phyloP scores from a whole-genome alignment of 2,888 invertebrate species.

The Autographa gamma region DNA sequence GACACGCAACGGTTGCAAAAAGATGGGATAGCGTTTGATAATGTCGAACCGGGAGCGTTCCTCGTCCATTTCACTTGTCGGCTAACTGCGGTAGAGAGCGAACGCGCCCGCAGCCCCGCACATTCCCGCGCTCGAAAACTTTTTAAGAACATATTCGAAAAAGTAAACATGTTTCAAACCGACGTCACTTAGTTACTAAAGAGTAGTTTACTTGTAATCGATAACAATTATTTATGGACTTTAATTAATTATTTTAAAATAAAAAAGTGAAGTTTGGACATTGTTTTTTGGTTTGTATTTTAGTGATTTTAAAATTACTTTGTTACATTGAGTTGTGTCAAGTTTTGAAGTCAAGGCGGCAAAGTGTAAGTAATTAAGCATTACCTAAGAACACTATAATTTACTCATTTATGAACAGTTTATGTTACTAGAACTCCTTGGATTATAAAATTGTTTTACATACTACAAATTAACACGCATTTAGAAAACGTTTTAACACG shows the following conservation, averaged over 20 bases:
- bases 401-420: slow-evolving; percentile 43
- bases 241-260: slow-evolving; percentile 36
- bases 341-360: slow-evolving; percentile 42
- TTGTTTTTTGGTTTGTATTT: slow-evolving; percentile 36
- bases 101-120: slow-evolving; percentile 65
- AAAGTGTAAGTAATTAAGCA: slow-evolving; percentile 54
- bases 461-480: slow-evolving; percentile 22
- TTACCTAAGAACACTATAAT: slow-evolving; percentile 33
- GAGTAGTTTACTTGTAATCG: slow-evolving; percentile 37
- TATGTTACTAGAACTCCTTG: slow-evolving; percentile 54
- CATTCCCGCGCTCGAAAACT: slow-evolving; percentile 58
- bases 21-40: slow-evolving; percentile 66
- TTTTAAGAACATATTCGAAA: slow-evolving; percentile 55
- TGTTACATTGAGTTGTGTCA: slow-evolving; percentile 28
- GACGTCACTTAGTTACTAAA: slow-evolving; percentile 68
- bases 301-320: slow-evolving; percentile 36
- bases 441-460: slow-evolving; percentile 32
- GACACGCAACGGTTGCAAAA: slow-evolving; percentile 69
- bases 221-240: slow-evolving; percentile 44
- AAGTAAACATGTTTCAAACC: slow-evolving; percentile 66
- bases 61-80: slow-evolving; percentile 76
- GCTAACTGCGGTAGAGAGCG: slow-evolving; percentile 69
- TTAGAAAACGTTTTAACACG: slow-evolving; percentile 10
- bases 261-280: slow-evolving; percentile 41
- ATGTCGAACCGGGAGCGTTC: slow-evolving; percentile 68